Conservation (phyloP, 2,888 invertebrate genomes). For the Ommatoiulus sabulosus region DNA sequence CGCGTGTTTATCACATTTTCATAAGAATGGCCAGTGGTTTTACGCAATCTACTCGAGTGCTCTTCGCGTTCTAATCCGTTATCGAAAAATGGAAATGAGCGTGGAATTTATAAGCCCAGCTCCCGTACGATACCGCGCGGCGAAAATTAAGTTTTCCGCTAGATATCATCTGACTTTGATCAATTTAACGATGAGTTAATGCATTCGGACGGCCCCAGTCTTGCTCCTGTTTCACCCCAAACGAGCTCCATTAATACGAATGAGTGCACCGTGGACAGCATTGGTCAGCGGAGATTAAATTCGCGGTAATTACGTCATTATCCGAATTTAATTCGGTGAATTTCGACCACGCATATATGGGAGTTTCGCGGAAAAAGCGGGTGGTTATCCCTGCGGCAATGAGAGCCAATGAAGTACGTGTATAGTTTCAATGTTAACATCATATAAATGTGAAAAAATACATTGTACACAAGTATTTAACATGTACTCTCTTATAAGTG, state of each 20-base stretch:
- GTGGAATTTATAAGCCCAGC: background rate
- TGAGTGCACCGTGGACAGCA: background rate
- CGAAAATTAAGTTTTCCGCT: conserved; percentile 18
- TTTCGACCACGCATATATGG: too few species aligned
- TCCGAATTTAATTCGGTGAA: background rate
- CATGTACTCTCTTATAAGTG: too few species aligned
- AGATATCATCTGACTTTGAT: conserved; percentile 24
- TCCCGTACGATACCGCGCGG: background rate
- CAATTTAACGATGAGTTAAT: conserved; percentile 25
- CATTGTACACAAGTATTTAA: too few species aligned
- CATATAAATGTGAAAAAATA: too few species aligned
- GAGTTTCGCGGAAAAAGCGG: too few species aligned
- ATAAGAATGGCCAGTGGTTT: conserved; percentile 26
- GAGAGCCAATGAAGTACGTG: too few species aligned
- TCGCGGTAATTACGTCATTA: background rate
- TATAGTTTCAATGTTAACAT: too few species aligned
- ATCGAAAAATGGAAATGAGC: conserved; percentile 32
- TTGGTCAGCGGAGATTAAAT: background rate
- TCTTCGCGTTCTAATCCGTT: background rate
- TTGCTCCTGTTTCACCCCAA: background rate
- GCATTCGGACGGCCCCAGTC: background rate
- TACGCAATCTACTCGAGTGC: background rate
- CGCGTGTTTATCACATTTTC: conserved; percentile 14
- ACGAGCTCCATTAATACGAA: background rate
- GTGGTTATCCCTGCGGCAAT: too few species aligned